A percentile compares a stretch with the other conserved stretches of the same genome.
Conservation (phyloP, 2,113 vertebrate genomes). For the Dromas ardeola region DNA sequence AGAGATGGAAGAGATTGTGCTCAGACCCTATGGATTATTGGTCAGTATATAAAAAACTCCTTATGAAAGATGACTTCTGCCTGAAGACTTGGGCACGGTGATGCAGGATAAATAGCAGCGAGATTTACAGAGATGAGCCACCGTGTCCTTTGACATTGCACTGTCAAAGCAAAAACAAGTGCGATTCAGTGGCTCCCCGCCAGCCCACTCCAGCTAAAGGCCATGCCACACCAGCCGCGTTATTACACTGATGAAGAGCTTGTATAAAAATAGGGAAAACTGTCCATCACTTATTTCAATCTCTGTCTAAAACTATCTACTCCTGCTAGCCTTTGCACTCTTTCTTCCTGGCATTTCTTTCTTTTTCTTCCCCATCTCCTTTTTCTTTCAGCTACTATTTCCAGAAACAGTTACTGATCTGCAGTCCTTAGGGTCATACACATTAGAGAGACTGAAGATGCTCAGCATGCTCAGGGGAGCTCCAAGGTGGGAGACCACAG, state of each 20-base stretch:
- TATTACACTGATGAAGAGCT: conserved; percentile 47
- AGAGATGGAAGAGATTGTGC: not conserved
- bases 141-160: conserved; percentile 30
- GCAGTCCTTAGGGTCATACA: not conserved
- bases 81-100: not conserved
- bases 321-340: not conserved
- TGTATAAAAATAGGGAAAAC: not conserved
- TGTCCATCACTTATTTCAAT: not conserved
- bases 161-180: conserved; percentile 24
- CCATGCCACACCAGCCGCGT: conserved; percentile 8
- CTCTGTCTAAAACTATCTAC: not conserved
- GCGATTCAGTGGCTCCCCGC: conserved; percentile 22
- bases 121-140: conserved; percentile 26
- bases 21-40: conserved; percentile 31
- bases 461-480: not conserved
- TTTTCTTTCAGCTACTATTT: not conserved
- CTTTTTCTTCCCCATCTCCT: not conserved
- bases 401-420: not conserved
- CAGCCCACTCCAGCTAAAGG: conserved; percentile 52
- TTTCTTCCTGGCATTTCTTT: not conserved
- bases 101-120: conserved; percentile 57
- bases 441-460: not conserved
- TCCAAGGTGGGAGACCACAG: not conserved
- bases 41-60: conserved; percentile 10
- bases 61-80: conserved; percentile 39